phyloP scores from a whole-genome alignment of 92 coral and sea anemone species.

The Umimayanthus chanpuru region DNA sequence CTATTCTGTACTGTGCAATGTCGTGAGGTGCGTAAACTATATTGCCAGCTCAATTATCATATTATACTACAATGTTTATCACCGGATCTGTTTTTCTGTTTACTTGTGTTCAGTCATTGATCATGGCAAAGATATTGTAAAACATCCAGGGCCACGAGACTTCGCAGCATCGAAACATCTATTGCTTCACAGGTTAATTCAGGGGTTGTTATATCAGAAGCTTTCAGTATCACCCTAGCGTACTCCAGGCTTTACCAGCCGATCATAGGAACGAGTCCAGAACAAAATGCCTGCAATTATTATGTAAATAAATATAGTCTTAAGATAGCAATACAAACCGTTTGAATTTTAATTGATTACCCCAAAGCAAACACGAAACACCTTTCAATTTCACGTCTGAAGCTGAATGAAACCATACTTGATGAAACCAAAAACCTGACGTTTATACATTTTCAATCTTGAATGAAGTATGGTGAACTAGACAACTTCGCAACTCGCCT shows the following conservation, averaged over 20 bases:
- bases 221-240: not conserved
- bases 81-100: not conserved
- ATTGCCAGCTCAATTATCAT: not conserved
- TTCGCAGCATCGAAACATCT: not conserved
- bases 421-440: too few relatives aligned
- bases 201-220: not conserved
- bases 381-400: too few relatives aligned
- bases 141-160: not conserved
- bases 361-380: not conserved
- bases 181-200: too few relatives aligned
- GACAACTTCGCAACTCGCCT: not conserved
- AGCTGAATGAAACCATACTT: too few relatives aligned
- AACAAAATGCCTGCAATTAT: not conserved
- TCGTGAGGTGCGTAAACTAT: not conserved
- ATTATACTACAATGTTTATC: not conserved
- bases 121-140: not conserved
- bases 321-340: not conserved
- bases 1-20: not conserved
- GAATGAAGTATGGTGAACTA: not conserved
- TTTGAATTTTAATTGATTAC: not conserved
- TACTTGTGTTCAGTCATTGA: not conserved
- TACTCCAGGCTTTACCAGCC: not conserved
- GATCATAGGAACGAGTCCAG: not conserved
- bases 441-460: not conserved
- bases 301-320: not conserved